These are phyloP conservation scores for Drosophila prolongata DNA, from an alignment of 2,888 invertebrate genomes.

Conservation along the genomic window DNA sequence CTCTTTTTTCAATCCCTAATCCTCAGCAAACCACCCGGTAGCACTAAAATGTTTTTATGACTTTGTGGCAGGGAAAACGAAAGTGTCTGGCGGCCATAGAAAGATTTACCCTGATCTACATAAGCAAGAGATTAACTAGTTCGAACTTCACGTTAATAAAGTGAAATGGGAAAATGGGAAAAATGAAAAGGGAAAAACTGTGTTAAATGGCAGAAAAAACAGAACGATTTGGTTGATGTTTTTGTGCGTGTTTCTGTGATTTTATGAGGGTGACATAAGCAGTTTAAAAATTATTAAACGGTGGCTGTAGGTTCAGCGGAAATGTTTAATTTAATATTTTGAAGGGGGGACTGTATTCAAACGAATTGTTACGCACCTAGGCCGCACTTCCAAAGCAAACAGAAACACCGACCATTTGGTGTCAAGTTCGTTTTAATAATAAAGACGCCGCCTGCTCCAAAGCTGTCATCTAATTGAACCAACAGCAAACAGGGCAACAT, in stretches of 20 bases:
- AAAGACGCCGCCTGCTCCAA: conserved; percentile 36
- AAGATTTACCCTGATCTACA: conserved; percentile 11
- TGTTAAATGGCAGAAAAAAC: conserved; percentile 13
- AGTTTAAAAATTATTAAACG: conserved; percentile 34
- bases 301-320: conserved; percentile 39
- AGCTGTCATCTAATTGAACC: conserved; percentile 24
- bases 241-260: conserved; percentile 17
- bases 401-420: conserved; percentile 64
- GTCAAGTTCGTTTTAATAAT: conserved; percentile 77
- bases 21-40: conserved; percentile 34
- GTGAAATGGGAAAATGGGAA: conserved; percentile 5
- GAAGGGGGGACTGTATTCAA: conserved; percentile 28
- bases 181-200: conserved; percentile 10
- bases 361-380: conserved; percentile 46
- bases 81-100: conserved; percentile 41
- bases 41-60: conserved; percentile 57
- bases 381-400: conserved; percentile 58
- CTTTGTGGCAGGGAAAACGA: conserved; percentile 54
- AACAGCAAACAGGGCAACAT: conserved; percentile 30
- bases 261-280: conserved; percentile 48
- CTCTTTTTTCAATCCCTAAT: conserved; percentile 20
- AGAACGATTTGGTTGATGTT: conserved; percentile 12
- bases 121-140: conserved; percentile 37
- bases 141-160: conserved; percentile 20
- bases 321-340: conserved; percentile 51